phyloP scores from a whole-genome alignment of 1,140 invertebrate genomes.

The Oedothorax gibbosus region DNA sequence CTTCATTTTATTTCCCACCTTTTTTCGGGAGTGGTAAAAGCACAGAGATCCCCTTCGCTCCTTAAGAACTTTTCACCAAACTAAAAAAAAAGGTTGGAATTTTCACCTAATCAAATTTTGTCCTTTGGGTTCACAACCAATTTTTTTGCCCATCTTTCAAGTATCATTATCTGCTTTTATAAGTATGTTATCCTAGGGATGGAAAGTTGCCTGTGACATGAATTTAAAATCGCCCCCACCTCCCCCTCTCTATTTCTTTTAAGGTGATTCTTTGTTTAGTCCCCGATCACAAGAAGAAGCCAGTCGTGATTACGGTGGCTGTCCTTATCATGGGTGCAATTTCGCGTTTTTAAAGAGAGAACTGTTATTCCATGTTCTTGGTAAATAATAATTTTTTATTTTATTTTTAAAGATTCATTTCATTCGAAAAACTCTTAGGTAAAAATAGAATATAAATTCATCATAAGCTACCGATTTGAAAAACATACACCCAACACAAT shows the following conservation, averaged over 20 bases:
- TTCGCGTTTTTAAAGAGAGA: no score
- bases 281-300: background rate
- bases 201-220: slow-evolving; percentile 29
- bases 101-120: slow-evolving; percentile 56
- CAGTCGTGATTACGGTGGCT: slow-evolving; percentile 1
- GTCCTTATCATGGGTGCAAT: no score
- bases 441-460: no score
- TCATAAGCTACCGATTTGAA: no score
- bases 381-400: no score
- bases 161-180: slow-evolving; percentile 58
- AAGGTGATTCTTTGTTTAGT: background rate
- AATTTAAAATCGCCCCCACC: slow-evolving; percentile 35
- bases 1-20: slow-evolving; percentile 44
- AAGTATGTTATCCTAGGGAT: slow-evolving; percentile 41
- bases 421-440: no score
- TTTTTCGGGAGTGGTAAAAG: background rate
- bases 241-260: no score
- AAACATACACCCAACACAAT: no score
- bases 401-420: no score
- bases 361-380: no score
- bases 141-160: slow-evolving; percentile 56
- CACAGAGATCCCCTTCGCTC: background rate
- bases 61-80: background rate
- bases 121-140: slow-evolving; percentile 40
- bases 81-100: slow-evolving; percentile 23